Base-by-base conservation (phyloP, 2,113 vertebrate genomes). In the Varanus salvator region DNA sequence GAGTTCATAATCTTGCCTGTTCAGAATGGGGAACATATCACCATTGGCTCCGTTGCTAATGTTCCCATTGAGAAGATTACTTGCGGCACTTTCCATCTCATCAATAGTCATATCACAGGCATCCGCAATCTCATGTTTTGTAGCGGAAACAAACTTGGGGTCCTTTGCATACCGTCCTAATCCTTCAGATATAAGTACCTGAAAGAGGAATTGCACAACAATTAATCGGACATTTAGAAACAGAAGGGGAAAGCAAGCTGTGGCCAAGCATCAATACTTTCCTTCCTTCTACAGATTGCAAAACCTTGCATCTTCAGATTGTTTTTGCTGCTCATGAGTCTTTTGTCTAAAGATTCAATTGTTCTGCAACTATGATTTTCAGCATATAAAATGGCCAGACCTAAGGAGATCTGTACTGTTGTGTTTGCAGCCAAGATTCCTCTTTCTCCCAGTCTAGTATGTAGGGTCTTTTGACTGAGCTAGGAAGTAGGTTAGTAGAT, bases 121-220 rank as follows among this genome's bases (percentile, higher is more conserved):
- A 38, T 99, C 99, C 0, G 99, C 99, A 29, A 99, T 99, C 95
- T 99, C 99, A 0, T 99, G 98, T 96, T 99, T 99, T 2, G 99
- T 99, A 27, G 98, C 99, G 0, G 99, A 98, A 57, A 99, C 99
- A 89, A 99, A 99, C 93, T 99, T 99, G 57, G 99, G 99, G 95
- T 99, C 99, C 97, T 98, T 98, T 44, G 99, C 99, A 0, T 98
- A 99, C 89, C 98, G 97, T 93, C 99, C 99, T 87, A 99, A 97
- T 87, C 99, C 99, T 96, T 99, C 99, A 0, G 99, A 99, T 97
- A 99, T 99, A 95, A 99, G 97, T 84, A 99, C 99, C 99, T 99
- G 96, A 38, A 74, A 5, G 3, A 93, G 81, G 88, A 86, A 92
- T 31, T 88, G 17, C 25, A 29, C 1, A 9, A 0, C 60, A 0